These are phyloP conservation scores for Enteromius afrohamiltoni DNA, from an alignment of 2,797 vertebrate genomes.

Conservation along the genomic window DNA sequence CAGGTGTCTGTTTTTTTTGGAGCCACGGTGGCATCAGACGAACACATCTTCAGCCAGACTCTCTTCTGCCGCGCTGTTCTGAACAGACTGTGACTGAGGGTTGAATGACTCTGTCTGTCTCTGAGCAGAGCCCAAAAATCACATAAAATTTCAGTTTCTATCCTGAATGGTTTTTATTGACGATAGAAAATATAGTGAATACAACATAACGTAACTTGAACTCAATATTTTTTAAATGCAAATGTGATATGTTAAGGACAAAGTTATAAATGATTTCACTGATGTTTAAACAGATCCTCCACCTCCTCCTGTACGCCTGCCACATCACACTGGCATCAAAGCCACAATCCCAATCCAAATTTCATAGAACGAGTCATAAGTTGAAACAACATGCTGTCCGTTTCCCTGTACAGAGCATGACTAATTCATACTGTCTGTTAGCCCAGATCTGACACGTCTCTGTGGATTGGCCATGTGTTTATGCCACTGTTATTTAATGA, in stretches of 20 bases:
- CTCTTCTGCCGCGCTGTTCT: neutral
- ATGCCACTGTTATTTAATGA: slow-evolving; percentile 48
- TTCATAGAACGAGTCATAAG: slow-evolving; percentile 27
- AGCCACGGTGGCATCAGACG: slow-evolving; percentile 2
- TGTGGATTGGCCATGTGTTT: slow-evolving; percentile 28
- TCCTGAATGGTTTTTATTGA: neutral
- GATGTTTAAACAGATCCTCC: neutral
- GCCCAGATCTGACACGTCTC: slow-evolving; percentile 42
- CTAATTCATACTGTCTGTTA: slow-evolving; percentile 49
- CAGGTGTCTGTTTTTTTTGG: slow-evolving; percentile 5
- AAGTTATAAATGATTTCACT: neutral
- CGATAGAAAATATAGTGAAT: neutral
- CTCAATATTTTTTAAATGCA: neutral
- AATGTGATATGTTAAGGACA: neutral
- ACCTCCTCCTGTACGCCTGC: slow-evolving; percentile 4
- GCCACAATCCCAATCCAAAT: neutral
- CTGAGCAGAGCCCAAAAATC: neutral
- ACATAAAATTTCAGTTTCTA: neutral
- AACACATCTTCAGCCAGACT: slow-evolving; percentile 18
- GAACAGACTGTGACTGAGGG: slow-evolving; percentile 34
- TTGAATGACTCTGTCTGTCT: neutral
- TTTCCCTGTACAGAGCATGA: slow-evolving; percentile 30
- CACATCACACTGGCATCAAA: neutral
- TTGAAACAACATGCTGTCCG: slow-evolving; percentile 45
- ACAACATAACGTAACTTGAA: neutral